Evolutionary conservation across 2,888 invertebrate species (phyloP).

Genomic region (Zele albiditarsus): DNA sequence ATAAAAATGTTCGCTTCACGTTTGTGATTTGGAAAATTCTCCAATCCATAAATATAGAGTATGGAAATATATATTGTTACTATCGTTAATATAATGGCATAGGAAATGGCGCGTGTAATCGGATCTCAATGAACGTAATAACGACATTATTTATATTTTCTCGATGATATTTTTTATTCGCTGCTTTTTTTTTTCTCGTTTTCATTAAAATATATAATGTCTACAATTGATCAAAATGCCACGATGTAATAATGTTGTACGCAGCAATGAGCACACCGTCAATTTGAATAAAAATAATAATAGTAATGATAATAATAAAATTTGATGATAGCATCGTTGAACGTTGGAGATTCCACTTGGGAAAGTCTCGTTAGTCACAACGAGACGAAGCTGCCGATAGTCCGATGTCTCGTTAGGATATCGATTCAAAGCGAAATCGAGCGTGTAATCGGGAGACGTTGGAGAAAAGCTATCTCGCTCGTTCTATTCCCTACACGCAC

Average conservation of each 20-base stretch:
- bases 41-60: neutral
- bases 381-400: constrained; percentile 31
- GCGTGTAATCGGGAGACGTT: constrained; percentile 36
- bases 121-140: constrained; percentile 2
- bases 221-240: neutral
- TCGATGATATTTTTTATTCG: neutral
- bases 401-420: constrained; percentile 35
- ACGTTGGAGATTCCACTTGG: constrained; percentile 18
- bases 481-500: neutral
- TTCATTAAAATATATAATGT: neutral
- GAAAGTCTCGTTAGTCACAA: constrained; percentile 18
- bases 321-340: constrained; percentile 12
- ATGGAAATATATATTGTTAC: neutral
- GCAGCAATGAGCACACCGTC: neutral
- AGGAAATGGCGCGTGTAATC: constrained; percentile 25
- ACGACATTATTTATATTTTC: neutral
- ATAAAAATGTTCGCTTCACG: neutral
- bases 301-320: neutral
- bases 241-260: neutral
- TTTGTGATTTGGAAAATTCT: neutral
- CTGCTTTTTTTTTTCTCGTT: neutral
- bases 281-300: constrained; percentile 1
- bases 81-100: neutral
- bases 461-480: neutral
- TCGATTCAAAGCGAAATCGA: constrained; percentile 37